A percentile compares a stretch with the other conserved stretches of the same genome.
Evolutionary conservation across 2,888 invertebrate genomes (phyloP).

Genomic region (Coenonympha glycerion): DNA sequence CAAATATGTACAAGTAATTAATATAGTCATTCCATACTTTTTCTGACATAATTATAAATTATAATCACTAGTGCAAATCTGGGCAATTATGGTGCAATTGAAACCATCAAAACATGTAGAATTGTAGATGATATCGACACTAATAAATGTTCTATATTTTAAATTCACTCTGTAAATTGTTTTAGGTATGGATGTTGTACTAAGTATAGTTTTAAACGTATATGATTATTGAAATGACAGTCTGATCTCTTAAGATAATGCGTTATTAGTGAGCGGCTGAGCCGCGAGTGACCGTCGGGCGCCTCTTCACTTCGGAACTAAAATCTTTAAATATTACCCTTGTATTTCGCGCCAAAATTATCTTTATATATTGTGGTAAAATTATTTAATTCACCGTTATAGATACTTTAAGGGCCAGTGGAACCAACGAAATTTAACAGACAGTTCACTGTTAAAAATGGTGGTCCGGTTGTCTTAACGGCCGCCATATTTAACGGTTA

Average conservation of each 20-base stretch:
- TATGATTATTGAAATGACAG: slow-evolving; percentile 69
- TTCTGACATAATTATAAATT: no score
- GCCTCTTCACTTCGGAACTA: slow-evolving; percentile 27
- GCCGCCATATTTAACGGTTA: no score
- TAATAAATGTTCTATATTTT: neutral
- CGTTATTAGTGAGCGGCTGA: slow-evolving; percentile 40
- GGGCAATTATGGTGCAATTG: no score
- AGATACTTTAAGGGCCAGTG: neutral
- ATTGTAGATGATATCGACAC: neutral
- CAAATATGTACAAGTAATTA: no score
- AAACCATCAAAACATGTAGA: neutral
- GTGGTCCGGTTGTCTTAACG: no score
- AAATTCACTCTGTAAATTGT: slow-evolving; percentile 57
- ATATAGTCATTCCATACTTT: no score
- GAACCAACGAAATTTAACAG: no score
- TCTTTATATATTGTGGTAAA: slow-evolving; percentile 5
- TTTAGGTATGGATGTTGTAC: slow-evolving; percentile 65
- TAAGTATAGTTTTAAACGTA: slow-evolving; percentile 71
- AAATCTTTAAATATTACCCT: slow-evolving; percentile 19
- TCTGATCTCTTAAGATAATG: slow-evolving; percentile 73
- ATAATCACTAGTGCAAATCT: no score
- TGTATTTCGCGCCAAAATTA: slow-evolving; percentile 25
- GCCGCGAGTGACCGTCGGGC: slow-evolving; percentile 41
- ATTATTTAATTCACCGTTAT: neutral
- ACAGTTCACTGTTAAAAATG: no score